Base-by-base conservation (phyloP, 2,888 invertebrate species). In the Lepas anatifera region DNA sequence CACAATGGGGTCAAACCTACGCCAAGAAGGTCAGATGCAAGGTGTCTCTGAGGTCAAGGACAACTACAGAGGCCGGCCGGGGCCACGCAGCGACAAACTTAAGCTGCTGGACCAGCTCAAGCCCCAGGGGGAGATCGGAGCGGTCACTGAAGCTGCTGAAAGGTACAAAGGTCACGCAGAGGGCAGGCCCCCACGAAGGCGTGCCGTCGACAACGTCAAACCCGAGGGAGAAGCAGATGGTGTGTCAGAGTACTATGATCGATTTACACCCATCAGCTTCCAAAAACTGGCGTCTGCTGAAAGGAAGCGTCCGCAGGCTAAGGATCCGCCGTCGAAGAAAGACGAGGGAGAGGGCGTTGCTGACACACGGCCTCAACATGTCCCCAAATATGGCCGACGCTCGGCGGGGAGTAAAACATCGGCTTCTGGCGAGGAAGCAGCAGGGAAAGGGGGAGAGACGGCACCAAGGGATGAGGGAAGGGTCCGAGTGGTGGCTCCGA, bases 21-120 rank as follows among this genome's bases (percentile, higher is more conserved):
- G 58, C 58, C 58, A 58, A 32, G 58, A 58, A 22, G 58, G 58
- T 22, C 58, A 58, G 58, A 58, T 58, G 58, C 58, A 58, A 32
- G 58, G 58, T 18, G 32, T 58, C 32, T 58, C 58, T 7, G 58
- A 58, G 32, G 13, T 58, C 18, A 58, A 58, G 58, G 58, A 58
- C 58, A 32, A 27, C 6, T 58, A 18, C 32, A 29, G 58, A 3
- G 58, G 58, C 32, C 29, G 58, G 58, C 18, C 58, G 32, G 58
- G 52, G 3, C 52, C 4, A 22, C 52, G 52, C 52, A 29, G 52
- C 29, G 52, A 52, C 13, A 27, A 32, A 6, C 10, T 16, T 13
- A 7, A 6, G 18, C 6, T 13, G 3, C 18, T 18, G 16, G 32
- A 58, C 58, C 16, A 58, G 13, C 32, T 58, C 18, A 29, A 18